Base-by-base conservation (phyloP, 2,113 vertebrate genomes). In the Chloebia gouldiae region DNA sequence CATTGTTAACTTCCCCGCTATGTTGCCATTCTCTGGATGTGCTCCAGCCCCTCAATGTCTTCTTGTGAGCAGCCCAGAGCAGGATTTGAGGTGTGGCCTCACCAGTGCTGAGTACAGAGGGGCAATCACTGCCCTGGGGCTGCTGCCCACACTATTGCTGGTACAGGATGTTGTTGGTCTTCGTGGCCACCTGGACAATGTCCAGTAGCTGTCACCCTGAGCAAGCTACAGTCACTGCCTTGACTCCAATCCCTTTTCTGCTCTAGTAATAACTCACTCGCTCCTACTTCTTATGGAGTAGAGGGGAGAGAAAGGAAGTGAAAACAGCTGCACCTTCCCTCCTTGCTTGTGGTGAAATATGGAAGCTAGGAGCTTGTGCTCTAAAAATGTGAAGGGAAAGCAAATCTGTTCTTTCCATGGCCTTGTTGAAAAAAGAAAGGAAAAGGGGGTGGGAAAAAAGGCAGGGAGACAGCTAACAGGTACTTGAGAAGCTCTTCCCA, bases 371-470 rank as follows among this genome's bases (percentile, higher is more conserved):
- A 56, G 7, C 53, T 71, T 49, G 33, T 53, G 61, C 44, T 59
- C 14, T 82, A 59, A 82, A 87, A 50, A n/a, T 0, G 0, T 82
- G 6, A 83, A 72, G 11, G 9, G 21, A 16, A 50, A 80, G 14
- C 8, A 79, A 40, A 59, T 79, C 12, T 54, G 1, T 45, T 85
- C 33, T 90, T 68, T 20, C 18, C 15, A 19, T 1, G 5, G 56
- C 42, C 61, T 71, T 59, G 25, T 14, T 66, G 57, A 27, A 65
- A 75, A 42, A 78, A 64, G 4, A 37, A 76, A 17, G 35, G 9
- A 22, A 7, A 11, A 6, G 1, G 2, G 3, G 5, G 10, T 3
- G 23, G 17, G 1, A 51, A 21, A 30, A 63, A 80, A 27, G 23
- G 14, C 17, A 37, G 54, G 25, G 47, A 68, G 49, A 54, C 12